phyloP scores from a whole-genome alignment of 2,888 invertebrate genomes.

The Netelia melanura region DNA sequence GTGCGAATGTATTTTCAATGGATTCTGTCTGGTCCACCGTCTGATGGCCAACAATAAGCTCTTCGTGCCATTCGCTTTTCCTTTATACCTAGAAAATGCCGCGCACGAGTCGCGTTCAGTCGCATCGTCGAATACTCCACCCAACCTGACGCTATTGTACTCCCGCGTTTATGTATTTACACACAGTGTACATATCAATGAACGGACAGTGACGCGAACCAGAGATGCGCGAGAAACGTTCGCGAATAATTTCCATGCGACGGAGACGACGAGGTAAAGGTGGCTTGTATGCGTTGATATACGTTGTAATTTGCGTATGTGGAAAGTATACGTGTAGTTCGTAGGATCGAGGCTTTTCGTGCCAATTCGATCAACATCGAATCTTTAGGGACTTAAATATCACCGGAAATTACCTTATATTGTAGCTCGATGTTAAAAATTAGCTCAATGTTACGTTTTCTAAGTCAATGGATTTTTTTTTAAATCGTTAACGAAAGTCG shows the following conservation, averaged over 20 bases:
- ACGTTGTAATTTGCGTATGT: not conserved
- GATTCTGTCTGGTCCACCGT: conserved; percentile 57
- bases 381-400: not conserved
- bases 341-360: not conserved
- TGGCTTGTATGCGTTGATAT: not conserved
- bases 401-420: too few species aligned
- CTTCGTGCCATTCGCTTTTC: conserved; percentile 17
- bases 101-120: conserved; percentile 26
- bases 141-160: conserved; percentile 56
- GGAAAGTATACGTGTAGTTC: not conserved
- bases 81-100: conserved; percentile 54
- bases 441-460: too few species aligned
- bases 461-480: too few species aligned
- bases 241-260: conserved; percentile 55
- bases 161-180: not conserved
- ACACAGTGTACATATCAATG: conserved; percentile 41
- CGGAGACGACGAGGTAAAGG: conserved; percentile 3
- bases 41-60: conserved; percentile 14
- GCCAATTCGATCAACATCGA: not conserved
- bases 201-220: conserved; percentile 44
- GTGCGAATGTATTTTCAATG: conserved; percentile 51
- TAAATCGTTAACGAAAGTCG: too few species aligned
- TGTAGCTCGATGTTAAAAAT: too few species aligned
- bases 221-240: conserved; percentile 40
- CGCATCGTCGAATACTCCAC: conserved; percentile 62